These are phyloP conservation scores for Rallus crepitans DNA, from an alignment of 2,797 vertebrate genomes.

Conservation along the genomic window DNA sequence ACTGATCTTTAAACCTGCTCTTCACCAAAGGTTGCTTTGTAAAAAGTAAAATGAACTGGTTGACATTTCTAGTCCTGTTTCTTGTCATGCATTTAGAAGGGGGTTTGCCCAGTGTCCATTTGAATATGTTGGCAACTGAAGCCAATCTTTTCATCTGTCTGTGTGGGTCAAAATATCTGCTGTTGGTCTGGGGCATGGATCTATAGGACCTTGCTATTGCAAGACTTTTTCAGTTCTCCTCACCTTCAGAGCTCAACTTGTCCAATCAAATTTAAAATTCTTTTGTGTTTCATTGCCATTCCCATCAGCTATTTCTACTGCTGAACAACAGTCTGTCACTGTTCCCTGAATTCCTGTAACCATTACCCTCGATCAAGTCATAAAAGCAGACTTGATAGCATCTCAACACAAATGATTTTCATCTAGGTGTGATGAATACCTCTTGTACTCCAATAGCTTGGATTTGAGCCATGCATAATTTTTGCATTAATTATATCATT, in stretches of 20 bases:
- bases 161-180: background rate
- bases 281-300: conserved; percentile 7
- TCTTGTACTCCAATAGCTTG: conserved; percentile 17
- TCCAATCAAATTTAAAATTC: background rate
- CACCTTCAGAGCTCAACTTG: background rate
- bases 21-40: background rate
- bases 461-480: conserved; percentile 55
- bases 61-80: background rate
- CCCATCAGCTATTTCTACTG: background rate
- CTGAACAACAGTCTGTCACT: background rate
- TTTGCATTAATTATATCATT: conserved; percentile 62
- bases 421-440: conserved; percentile 39
- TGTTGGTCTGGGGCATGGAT: background rate
- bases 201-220: background rate
- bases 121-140: background rate
- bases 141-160: background rate
- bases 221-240: background rate
- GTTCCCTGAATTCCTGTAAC: background rate
- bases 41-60: background rate
- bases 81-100: background rate
- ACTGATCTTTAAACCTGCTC: background rate
- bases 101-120: background rate
- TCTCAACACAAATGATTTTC: conserved; percentile 30
- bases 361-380: background rate
- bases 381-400: conserved; percentile 19